phyloP scores from a whole-genome alignment of 2,888 invertebrate genomes.

The Pheosia tremula region DNA sequence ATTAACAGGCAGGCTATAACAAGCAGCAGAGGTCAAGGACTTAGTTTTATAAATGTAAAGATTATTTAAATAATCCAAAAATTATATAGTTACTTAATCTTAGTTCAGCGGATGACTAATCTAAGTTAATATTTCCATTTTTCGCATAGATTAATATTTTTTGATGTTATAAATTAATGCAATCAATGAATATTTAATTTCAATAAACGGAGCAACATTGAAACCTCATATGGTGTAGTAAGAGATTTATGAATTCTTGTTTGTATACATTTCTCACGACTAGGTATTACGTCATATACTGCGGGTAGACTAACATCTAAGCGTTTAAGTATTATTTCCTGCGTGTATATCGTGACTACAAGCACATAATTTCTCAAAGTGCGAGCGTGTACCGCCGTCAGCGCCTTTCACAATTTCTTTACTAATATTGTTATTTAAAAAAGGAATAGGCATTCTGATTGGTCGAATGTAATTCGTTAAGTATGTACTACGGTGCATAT shows the following conservation, averaged over 20 bases:
- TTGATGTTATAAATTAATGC: not conserved
- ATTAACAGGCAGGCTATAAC: no score
- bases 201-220: not conserved
- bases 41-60: no score
- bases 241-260: constrained; percentile 14
- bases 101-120: no score
- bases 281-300: constrained; percentile 27
- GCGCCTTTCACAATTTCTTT: constrained; percentile 42
- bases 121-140: no score
- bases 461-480: constrained; percentile 19
- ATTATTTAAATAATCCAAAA: no score
- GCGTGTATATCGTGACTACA: constrained; percentile 16
- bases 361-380: constrained; percentile 32
- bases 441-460: constrained; percentile 15
- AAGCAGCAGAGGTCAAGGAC: no score
- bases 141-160: not conserved
- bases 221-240: not conserved
- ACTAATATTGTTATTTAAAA: constrained; percentile 12
- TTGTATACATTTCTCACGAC: constrained; percentile 17
- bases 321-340: constrained; percentile 36
- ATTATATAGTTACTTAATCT: no score
- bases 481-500: constrained; percentile 15
- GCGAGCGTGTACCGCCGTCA: constrained; percentile 19
- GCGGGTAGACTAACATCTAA: constrained; percentile 22
- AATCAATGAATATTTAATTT: not conserved